phyloP scores from a whole-genome alignment of 2,888 invertebrate genomes.

The Eudasyphora cyanicolor region DNA sequence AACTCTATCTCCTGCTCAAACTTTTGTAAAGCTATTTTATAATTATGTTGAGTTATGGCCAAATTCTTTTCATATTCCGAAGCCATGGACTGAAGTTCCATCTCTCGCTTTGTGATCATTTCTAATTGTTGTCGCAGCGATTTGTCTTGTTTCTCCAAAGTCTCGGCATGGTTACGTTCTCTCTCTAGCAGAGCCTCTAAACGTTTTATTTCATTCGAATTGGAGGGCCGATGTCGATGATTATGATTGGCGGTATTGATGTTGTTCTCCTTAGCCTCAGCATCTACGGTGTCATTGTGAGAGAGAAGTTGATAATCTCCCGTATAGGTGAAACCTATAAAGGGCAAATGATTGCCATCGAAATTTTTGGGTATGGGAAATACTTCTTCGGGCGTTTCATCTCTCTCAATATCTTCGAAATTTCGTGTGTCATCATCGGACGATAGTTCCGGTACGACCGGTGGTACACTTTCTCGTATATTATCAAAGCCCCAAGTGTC shows the following conservation, averaged over 20 bases:
- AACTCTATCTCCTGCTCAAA: constrained; percentile 92
- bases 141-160: constrained; percentile 88
- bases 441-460: constrained; percentile 96
- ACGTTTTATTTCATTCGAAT: constrained; percentile 85
- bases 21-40: constrained; percentile 93
- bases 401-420: constrained; percentile 98
- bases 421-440: constrained; percentile 99
- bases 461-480: constrained; percentile 95
- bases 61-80: constrained; percentile 92
- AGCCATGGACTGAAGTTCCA: constrained; percentile 88
- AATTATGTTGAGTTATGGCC: constrained; percentile 91
- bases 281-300: constrained; percentile 84
- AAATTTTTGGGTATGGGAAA: constrained; percentile 98
- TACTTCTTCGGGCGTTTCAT: constrained; percentile 94
- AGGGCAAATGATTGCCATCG: constrained; percentile 98
- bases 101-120: constrained; percentile 88
- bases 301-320: constrained; percentile 91
- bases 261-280: constrained; percentile 81
- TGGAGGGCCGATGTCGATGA: constrained; percentile 79
- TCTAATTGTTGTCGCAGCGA: constrained; percentile 89
- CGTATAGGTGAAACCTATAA: constrained; percentile 98
- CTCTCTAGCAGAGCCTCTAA: constrained; percentile 88
- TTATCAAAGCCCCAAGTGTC: constrained; percentile 99
- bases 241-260: constrained; percentile 79
- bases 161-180: constrained; percentile 86